Conservation (phyloP, 1,140 invertebrate species). For the Bombus waltoni region DNA sequence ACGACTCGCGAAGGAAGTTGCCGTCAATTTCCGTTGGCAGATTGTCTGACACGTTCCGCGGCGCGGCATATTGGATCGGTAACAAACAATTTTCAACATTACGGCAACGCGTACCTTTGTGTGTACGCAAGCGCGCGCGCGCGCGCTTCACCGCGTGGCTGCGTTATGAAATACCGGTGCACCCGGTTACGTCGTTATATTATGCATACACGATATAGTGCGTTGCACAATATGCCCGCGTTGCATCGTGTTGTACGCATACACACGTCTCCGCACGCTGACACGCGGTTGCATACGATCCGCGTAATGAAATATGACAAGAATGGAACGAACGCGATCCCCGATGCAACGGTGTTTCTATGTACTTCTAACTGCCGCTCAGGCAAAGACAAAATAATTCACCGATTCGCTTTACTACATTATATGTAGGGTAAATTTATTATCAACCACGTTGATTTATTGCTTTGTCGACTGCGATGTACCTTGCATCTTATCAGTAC, state of each 20-base stretch:
- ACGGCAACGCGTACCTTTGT: constrained; percentile 36
- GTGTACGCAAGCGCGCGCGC: not conserved
- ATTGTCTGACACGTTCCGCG: constrained; percentile 20
- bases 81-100: constrained; percentile 61
- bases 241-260: constrained; percentile 7
- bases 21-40: constrained; percentile 38
- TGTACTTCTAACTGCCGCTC: not conserved
- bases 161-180: constrained; percentile 30
- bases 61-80: constrained; percentile 1
- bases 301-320: constrained; percentile 54
- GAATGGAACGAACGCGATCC: not conserved
- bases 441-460: not conserved
- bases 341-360: constrained; percentile 6
- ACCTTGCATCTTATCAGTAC: no score
- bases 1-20: constrained; percentile 6
- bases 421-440: not conserved
- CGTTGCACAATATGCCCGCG: not conserved
- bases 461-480: not conserved
- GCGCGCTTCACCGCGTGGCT: constrained; percentile 56
- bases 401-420: not conserved
- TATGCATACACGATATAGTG: constrained; percentile 45
- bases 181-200: constrained; percentile 32
- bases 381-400: constrained; percentile 14
- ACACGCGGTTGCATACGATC: not conserved
- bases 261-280: not conserved